Conservation (phyloP, 2,888 invertebrate species). For the Tiliacea aurago region DNA sequence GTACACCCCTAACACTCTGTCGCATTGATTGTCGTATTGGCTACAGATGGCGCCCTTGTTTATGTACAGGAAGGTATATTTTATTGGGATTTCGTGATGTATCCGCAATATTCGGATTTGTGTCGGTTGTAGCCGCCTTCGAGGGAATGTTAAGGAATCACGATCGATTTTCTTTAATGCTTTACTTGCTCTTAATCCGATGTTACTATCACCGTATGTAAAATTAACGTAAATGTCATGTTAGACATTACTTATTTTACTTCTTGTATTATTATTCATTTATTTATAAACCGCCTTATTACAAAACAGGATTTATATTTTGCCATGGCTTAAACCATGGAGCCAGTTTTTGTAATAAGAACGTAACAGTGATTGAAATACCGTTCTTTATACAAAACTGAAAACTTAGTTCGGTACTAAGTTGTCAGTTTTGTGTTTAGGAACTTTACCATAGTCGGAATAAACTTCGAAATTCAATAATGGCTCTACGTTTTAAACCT, state of each 20-base stretch:
- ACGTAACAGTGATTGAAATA: no score
- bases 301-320: no score
- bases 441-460: no score
- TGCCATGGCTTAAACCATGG: no score
- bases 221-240: neutral
- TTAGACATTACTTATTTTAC: neutral
- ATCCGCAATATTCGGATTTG: conserved; percentile 76
- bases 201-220: conserved; percentile 3
- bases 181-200: conserved; percentile 47
- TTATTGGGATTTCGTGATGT: conserved; percentile 84
- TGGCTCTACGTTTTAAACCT: no score
- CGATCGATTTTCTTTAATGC: conserved; percentile 63
- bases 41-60: conserved; percentile 78
- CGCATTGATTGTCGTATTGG: conserved; percentile 72
- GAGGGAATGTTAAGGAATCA: conserved; percentile 66
- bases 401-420: no score
- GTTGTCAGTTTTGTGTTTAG: no score
- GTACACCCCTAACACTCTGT: conserved; percentile 66
- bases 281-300: no score
- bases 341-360: no score
- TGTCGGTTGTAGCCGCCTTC: conserved; percentile 72
- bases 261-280: neutral
- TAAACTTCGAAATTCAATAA: no score
- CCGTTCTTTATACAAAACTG: no score
- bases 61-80: conserved; percentile 79